Evolutionary conservation across 2,797 vertebrate genomes (phyloP).

Genomic region (Xiphophorus birchmanni): DNA sequence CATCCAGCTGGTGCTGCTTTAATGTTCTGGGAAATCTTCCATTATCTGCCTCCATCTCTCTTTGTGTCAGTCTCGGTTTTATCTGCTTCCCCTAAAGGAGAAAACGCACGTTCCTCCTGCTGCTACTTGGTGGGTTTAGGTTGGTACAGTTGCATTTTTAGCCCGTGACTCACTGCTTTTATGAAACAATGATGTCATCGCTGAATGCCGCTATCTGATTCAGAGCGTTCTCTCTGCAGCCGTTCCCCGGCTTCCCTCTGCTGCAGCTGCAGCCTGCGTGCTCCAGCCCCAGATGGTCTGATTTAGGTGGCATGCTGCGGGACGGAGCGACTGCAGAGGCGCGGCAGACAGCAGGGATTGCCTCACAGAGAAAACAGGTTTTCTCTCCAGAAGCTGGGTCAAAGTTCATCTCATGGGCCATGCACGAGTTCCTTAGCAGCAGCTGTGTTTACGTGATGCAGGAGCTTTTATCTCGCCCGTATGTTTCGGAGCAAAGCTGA

Average conservation of each 20-base stretch:
- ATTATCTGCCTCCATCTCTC: constrained; percentile 44
- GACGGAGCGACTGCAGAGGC: constrained; percentile 38
- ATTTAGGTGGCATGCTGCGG: constrained; percentile 66
- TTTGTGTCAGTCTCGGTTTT: constrained; percentile 3
- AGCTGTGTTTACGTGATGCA: constrained; percentile 88
- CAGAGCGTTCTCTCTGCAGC: constrained; percentile 51
- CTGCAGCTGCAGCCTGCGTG: constrained; percentile 45
- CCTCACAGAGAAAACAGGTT: constrained; percentile 41
- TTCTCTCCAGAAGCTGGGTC: constrained; percentile 61
- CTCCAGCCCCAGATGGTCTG: constrained; percentile 68
- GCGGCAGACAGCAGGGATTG: constrained; percentile 37
- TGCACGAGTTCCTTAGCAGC: constrained; percentile 82
- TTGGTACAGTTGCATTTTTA: constrained; percentile 22
- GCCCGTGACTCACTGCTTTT: constrained; percentile 56
- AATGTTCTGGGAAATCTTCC: constrained; percentile 43
- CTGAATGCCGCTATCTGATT: constrained; percentile 49
- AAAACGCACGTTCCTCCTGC: constrained; percentile 32
- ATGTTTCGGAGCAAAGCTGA: constrained; percentile 63
- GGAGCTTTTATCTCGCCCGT: constrained; percentile 79
- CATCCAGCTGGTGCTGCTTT: constrained; percentile 50
- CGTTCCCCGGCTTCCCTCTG: constrained; percentile 28
- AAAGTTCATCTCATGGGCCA: constrained; percentile 79
- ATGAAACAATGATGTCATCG: constrained; percentile 65
- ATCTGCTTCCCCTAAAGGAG: constrained; percentile 14
- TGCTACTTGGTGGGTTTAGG: constrained; percentile 12